Conservation (phyloP, 2,888 invertebrate species). For the Hyposoter didymator region DNA sequence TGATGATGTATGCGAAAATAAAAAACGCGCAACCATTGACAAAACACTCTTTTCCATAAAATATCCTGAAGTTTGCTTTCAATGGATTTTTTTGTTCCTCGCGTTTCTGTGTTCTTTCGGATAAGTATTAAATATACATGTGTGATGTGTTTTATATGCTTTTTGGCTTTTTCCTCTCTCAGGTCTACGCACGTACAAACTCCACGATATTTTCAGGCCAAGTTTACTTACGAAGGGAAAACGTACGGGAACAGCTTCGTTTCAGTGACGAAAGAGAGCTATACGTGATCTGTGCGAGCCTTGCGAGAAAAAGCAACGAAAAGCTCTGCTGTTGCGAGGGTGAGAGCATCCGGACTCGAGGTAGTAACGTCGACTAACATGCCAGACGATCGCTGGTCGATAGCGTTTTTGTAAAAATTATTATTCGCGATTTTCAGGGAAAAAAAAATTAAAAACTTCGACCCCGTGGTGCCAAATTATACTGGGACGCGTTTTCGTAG, state of each 20-base stretch:
- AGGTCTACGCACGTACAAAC: conserved; percentile 58
- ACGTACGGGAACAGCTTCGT: conserved; percentile 15
- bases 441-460: no score
- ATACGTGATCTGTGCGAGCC: conserved; percentile 62
- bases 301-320: conserved; percentile 16
- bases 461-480: no score
- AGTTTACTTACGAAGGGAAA: conserved; percentile 56
- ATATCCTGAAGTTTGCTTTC: conserved; percentile 64
- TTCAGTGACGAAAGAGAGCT: conserved; percentile 40
- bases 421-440: no score
- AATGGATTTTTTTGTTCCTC: conserved; percentile 58
- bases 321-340: neutral
- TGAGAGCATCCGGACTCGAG: conserved; percentile 13
- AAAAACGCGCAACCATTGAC: neutral
- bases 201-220: conserved; percentile 44
- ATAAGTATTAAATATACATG: neutral
- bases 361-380: conserved; percentile 37
- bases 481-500: no score
- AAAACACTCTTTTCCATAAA: conserved; percentile 20
- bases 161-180: conserved; percentile 31
- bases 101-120: conserved; percentile 6
- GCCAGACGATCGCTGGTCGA: no score
- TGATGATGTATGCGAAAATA: no score
- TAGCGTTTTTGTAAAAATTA: no score
- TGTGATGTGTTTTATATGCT: neutral